Conservation (phyloP, 2,888 invertebrate species). For the Ethmia dodecea region DNA sequence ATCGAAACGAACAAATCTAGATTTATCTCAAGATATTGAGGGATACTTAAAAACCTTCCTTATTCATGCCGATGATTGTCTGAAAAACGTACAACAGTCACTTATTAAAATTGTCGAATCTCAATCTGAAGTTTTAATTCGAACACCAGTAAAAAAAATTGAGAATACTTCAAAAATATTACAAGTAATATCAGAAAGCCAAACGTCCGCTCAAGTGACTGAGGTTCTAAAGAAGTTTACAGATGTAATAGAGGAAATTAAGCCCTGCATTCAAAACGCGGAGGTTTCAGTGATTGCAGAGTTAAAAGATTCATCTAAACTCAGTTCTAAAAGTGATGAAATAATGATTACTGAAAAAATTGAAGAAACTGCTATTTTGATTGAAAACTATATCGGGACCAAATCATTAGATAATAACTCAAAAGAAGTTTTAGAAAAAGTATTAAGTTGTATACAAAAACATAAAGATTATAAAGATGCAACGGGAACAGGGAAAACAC, state of each 20-base stretch:
- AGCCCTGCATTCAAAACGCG: slow-evolving; percentile 28
- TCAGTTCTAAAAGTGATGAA: slow-evolving; percentile 19
- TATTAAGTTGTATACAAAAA: slow-evolving; percentile 37
- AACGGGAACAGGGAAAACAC: slow-evolving; percentile 39
- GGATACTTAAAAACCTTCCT: slow-evolving; percentile 38
- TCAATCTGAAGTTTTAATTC: slow-evolving; percentile 41
- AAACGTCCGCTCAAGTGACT: slow-evolving; percentile 22
- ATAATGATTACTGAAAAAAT: slow-evolving; percentile 27
- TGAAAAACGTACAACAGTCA: slow-evolving; percentile 37
- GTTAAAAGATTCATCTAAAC: slow-evolving; percentile 23
- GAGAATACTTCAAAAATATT: slow-evolving; percentile 23
- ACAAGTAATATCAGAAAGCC: slow-evolving; percentile 17
- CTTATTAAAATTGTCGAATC: slow-evolving; percentile 41
- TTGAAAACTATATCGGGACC: slow-evolving; percentile 25
- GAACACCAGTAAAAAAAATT: slow-evolving; percentile 35
- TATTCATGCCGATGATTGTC: slow-evolving; percentile 36
- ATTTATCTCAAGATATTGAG: slow-evolving; percentile 36
- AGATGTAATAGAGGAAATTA: slow-evolving; percentile 25
- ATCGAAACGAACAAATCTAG: slow-evolving; percentile 28
- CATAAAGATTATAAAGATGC: slow-evolving; percentile 50
- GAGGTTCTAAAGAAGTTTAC: slow-evolving; percentile 27
- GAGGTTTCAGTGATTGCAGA: slow-evolving; percentile 31
- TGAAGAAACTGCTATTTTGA: slow-evolving; percentile 28
- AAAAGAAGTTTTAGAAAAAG: slow-evolving; percentile 28
- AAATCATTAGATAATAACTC: slow-evolving; percentile 16